Evolutionary conservation across 2,888 invertebrate species (phyloP).

Genomic region (Sphinx pinastri): DNA sequence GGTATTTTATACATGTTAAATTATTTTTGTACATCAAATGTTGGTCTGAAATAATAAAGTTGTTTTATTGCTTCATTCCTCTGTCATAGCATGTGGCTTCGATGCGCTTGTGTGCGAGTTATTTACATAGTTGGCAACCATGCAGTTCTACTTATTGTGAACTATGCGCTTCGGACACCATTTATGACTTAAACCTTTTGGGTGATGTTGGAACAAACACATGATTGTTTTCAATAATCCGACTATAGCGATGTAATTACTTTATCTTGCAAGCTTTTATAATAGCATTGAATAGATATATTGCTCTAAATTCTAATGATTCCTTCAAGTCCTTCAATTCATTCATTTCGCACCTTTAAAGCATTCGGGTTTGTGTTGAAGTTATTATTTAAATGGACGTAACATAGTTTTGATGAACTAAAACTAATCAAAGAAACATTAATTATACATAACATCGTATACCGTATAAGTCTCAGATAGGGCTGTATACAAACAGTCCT

Average conservation of each 20-base stretch:
- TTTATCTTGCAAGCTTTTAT: not conserved
- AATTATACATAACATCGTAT: not conserved
- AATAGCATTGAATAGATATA: too few species aligned
- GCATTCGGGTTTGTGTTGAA: not conserved
- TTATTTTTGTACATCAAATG: slow-evolving; percentile 26
- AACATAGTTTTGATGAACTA: not conserved
- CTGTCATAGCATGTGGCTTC: slow-evolving; percentile 22
- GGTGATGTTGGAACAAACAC: not conserved
- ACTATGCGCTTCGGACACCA: not conserved
- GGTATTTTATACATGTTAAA: slow-evolving; percentile 31
- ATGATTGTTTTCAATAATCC: not conserved
- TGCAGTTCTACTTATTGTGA: slow-evolving; percentile 16
- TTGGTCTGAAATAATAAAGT: slow-evolving; percentile 18
- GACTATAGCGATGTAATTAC: not conserved
- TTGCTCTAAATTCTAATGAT: not conserved
- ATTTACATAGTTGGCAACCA: slow-evolving; percentile 27
- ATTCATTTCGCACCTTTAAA: not conserved
- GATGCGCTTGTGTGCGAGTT: slow-evolving; percentile 13
- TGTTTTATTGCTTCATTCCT: slow-evolving; percentile 22
- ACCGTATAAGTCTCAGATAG: not conserved
- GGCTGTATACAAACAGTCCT: too few species aligned
- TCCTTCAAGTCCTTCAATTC: not conserved
- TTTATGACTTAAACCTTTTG: slow-evolving; percentile 6
- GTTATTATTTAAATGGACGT: not conserved
- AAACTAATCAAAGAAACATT: not conserved